Evolutionary conservation across 2,888 invertebrate genomes (phyloP).

Genomic region (Tortricodes alternella): DNA sequence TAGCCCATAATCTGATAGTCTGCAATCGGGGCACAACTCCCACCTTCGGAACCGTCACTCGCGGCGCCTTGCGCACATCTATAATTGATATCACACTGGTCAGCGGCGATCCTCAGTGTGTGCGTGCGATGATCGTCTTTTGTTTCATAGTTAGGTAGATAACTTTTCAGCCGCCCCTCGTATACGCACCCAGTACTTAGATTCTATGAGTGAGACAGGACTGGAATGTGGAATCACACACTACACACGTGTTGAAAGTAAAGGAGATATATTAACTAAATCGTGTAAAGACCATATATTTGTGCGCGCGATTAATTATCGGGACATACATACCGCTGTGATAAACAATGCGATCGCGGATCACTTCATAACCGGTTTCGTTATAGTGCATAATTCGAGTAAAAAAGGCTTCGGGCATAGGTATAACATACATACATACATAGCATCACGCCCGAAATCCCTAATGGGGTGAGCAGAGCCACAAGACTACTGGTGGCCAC

Average conservation of each 20-base stretch:
- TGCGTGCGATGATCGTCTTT: too few species aligned
- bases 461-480: too few species aligned
- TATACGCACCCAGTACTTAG: not conserved
- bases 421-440: too few species aligned
- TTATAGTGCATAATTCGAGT: too few species aligned
- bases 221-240: constrained; percentile 19
- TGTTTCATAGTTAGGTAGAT: too few species aligned
- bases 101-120: not conserved
- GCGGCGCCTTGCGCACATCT: not conserved
- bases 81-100: constrained; percentile 30
- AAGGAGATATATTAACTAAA: constrained; percentile 10
- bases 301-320: not conserved
- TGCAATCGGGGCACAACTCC: constrained; percentile 31
- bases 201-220: constrained; percentile 16
- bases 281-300: constrained; percentile 31
- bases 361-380: constrained; percentile 28
- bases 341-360: constrained; percentile 17
- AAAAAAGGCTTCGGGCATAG: too few species aligned
- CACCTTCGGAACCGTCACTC: constrained; percentile 30
- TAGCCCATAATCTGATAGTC: constrained; percentile 18
- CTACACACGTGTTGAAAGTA: constrained; percentile 29
- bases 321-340: constrained; percentile 8
- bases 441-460: too few species aligned
- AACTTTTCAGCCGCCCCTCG: too few species aligned
- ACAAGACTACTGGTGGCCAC: too few species aligned